Evolutionary conservation across 2,888 invertebrate genomes (phyloP).

Genomic region (Hirudinaria manillensis): DNA sequence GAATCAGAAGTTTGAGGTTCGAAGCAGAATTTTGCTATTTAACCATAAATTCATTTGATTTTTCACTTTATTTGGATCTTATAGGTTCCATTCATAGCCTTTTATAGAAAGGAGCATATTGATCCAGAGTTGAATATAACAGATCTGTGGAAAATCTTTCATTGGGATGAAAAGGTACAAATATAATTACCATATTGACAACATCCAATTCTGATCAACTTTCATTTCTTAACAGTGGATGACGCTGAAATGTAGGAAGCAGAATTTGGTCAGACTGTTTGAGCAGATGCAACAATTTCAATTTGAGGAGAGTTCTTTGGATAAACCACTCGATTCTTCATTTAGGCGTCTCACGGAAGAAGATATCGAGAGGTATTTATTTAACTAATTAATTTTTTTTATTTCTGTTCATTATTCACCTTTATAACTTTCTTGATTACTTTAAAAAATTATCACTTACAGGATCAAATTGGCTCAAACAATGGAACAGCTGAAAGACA

Average conservation of each 20-base stretch:
- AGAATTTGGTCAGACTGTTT: slow-evolving; percentile 72
- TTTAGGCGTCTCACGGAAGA: slow-evolving; percentile 76
- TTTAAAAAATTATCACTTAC: not conserved
- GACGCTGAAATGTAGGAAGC: slow-evolving; percentile 76
- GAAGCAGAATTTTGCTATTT: not conserved
- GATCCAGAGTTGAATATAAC: slow-evolving; percentile 86
- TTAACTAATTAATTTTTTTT: not conserved
- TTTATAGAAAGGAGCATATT: slow-evolving; percentile 95
- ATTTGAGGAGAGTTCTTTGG: slow-evolving; percentile 75
- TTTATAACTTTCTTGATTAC: not conserved
- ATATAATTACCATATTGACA: not conserved
- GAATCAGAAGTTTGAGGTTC: slow-evolving; percentile 78
- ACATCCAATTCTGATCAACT: not conserved
- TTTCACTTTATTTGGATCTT: slow-evolving; percentile 31
- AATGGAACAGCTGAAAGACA: slow-evolving; percentile 84
- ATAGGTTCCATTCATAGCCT: slow-evolving; percentile 89
- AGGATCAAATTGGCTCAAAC: slow-evolving; percentile 50
- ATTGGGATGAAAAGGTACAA: slow-evolving; percentile 75
- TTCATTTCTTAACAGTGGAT: slow-evolving; percentile 53
- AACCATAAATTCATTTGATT: not conserved
- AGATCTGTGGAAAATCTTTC: slow-evolving; percentile 96
- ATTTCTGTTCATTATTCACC: not conserved
- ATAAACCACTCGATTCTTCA: slow-evolving; percentile 75
- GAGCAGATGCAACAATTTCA: slow-evolving; percentile 89
- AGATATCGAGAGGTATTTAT: slow-evolving; percentile 59